Evolutionary conservation across 2,113 vertebrate species (phyloP).

Genomic region (Amblyopsis rosae): DNA sequence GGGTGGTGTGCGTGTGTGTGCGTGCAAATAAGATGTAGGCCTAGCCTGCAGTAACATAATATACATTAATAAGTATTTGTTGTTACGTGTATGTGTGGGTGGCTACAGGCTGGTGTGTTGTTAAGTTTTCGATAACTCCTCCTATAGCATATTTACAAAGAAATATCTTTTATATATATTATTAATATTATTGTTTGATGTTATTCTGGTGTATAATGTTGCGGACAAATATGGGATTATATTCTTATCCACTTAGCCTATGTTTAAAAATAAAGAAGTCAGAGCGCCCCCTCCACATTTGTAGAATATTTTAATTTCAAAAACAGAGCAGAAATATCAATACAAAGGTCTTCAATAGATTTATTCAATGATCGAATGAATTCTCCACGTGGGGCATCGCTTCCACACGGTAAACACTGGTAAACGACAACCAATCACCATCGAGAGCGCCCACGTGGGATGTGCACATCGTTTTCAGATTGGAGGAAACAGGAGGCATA

Average conservation of each 20-base stretch:
- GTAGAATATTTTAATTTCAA: slow-evolving; percentile 18
- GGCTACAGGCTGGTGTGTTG: neutral
- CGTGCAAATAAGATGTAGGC: slow-evolving; percentile 18
- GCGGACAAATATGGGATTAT: neutral
- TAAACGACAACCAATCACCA: slow-evolving; percentile 62
- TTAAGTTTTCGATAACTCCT: too few relatives aligned
- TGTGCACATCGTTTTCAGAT: slow-evolving; percentile 57
- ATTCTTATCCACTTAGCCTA: neutral
- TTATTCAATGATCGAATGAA: slow-evolving; percentile 81
- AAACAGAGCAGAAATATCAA: slow-evolving; percentile 38
- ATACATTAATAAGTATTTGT: too few relatives aligned
- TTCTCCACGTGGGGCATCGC: slow-evolving; percentile 83
- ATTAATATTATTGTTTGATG: too few relatives aligned
- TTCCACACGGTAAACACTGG: slow-evolving; percentile 73
- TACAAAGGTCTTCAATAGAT: slow-evolving; percentile 52
- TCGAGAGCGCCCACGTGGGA: slow-evolving; percentile 74
- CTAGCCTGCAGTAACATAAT: too few relatives aligned
- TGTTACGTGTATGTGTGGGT: neutral
- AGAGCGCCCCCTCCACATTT: neutral
- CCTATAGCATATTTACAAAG: too few relatives aligned
- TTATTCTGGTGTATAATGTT: too few relatives aligned
- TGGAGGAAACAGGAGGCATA: slow-evolving; percentile 54
- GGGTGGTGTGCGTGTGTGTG: slow-evolving; percentile 29
- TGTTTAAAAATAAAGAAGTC: neutral
- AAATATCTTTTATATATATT: too few relatives aligned